Base-by-base conservation (phyloP, 2,113 vertebrate species). In the Melospiza georgiana region DNA sequence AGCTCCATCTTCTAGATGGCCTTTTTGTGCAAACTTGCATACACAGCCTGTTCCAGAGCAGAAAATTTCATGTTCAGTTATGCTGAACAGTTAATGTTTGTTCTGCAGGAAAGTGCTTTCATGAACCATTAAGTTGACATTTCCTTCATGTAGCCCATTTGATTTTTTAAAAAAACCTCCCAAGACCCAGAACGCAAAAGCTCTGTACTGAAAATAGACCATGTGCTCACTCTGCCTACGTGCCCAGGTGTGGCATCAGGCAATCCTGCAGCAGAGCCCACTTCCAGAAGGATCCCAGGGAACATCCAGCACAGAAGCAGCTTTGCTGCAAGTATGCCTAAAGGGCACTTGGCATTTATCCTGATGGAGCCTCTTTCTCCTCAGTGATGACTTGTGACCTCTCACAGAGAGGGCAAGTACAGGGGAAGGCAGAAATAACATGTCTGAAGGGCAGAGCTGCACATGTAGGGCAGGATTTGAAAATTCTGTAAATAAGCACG, bases 31-130 rank as follows among this genome's bases (percentile, higher is more conserved):
- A 82, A 27, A 33, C 52, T 49, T 16, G 18, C 3, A 0, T 23
- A 6, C n/a, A 19, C 10, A 73, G 33, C 31, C 66, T 55, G 58
- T 57, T 81, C 84, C 88, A 65, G 39, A 73, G 83, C 49, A 79
- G 87, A 67, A 87, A 33, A 37, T 84, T 25, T 55, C 18, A 4
- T 37, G 22, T 82, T 90, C 69, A 51, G 72, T 89, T 74, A 27
- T 49, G 76, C 69, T 67, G 75, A 78, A 57, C 30, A 1, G 46
- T 86, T 84, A 81, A 62, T 30, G 51, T 90, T 88, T 89, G 30
- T 94, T 90, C 61, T 81, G 37, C 41, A 84, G 61, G 58, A 77
- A 92, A 69, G 52, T 31, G 54, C 41, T 86, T 90, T 91, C 65
- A 49, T 90, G 84, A 93, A 15, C 75, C 44, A 65, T 94, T 93